phyloP scores from a whole-genome alignment of 2,888 invertebrate species.

The Lasius fuliginosus region DNA sequence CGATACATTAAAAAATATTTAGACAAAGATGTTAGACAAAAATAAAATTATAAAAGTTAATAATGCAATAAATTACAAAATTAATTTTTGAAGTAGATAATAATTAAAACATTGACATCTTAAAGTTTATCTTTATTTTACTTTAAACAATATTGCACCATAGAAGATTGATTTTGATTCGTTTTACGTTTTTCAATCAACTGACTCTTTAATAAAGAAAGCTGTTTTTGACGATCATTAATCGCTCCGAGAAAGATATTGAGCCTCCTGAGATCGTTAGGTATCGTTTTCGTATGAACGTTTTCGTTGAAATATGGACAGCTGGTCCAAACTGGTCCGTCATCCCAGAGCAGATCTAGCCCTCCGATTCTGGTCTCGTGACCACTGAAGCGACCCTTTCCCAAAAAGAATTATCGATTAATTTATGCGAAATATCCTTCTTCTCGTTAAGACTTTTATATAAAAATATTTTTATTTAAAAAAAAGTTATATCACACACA shows the following conservation, averaged over 20 bases:
- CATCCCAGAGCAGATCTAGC: conserved; percentile 88
- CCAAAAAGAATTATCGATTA: conserved; percentile 25
- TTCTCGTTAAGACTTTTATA: neutral
- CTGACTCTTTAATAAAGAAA: conserved; percentile 68
- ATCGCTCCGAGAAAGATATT: conserved; percentile 81
- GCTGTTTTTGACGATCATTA: conserved; percentile 81
- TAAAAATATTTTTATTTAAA: neutral
- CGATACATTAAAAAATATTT: neutral
- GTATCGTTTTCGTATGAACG: conserved; percentile 55
- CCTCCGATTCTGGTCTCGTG: conserved; percentile 88
- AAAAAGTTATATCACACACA: neutral
- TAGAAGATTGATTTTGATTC: conserved; percentile 15
- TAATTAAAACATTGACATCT: neutral
- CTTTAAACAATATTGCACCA: conserved; percentile 45
- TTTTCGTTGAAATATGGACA: conserved; percentile 72
- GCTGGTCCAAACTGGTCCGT: conserved; percentile 86
- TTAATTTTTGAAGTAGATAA: neutral
- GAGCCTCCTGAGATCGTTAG: conserved; percentile 71
- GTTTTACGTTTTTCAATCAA: conserved; percentile 57
- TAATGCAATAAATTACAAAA: neutral
- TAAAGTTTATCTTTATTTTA: neutral
- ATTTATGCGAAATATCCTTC: conserved; percentile 7
- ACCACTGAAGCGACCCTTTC: conserved; percentile 86
- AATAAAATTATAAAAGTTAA: neutral
- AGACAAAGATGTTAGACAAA: neutral